phyloP scores from a whole-genome alignment of 1,140 invertebrate genomes.

The Dendroctonus ponderosae region DNA sequence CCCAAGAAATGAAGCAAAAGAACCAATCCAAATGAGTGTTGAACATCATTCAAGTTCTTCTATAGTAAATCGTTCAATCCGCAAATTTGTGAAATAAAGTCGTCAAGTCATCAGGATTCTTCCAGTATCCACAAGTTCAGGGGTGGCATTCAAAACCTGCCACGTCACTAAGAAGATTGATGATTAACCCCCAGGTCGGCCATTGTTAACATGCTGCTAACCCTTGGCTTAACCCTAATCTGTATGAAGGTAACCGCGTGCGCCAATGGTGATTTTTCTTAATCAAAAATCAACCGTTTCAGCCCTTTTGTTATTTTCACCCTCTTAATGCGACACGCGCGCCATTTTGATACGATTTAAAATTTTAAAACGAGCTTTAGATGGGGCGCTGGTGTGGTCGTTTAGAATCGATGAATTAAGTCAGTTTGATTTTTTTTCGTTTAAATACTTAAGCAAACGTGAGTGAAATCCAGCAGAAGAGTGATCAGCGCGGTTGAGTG shows the following conservation, averaged over 20 bases:
- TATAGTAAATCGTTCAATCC: too few species aligned
- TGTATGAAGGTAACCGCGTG: conserved; percentile 31
- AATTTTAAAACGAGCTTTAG: conserved; percentile 9
- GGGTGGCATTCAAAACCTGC: conserved; percentile 19
- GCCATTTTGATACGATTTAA: conserved; percentile 28
- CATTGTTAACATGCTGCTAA: conserved; percentile 30
- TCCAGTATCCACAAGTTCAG: too few species aligned
- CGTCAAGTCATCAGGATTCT: too few species aligned
- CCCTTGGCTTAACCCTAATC: conserved; percentile 31
- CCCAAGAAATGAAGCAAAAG: too few species aligned
- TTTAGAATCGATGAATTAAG: neutral
- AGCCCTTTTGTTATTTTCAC: conserved; percentile 10
- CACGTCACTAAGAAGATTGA: conserved; percentile 26
- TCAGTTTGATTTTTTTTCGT: neutral
- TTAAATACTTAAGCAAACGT: neutral
- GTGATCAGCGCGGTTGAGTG: neutral
- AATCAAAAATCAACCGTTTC: conserved; percentile 30
- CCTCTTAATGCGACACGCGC: conserved; percentile 8
- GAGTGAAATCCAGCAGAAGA: neutral
- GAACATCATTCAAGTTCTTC: too few species aligned
- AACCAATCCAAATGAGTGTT: too few species aligned
- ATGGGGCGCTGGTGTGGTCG: neutral
- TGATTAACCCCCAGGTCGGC: conserved; percentile 29
- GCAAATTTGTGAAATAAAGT: too few species aligned
- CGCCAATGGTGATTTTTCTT: conserved; percentile 31